Conservation (phyloP, 2,888 invertebrate species). For the Parnassius smintheus region DNA sequence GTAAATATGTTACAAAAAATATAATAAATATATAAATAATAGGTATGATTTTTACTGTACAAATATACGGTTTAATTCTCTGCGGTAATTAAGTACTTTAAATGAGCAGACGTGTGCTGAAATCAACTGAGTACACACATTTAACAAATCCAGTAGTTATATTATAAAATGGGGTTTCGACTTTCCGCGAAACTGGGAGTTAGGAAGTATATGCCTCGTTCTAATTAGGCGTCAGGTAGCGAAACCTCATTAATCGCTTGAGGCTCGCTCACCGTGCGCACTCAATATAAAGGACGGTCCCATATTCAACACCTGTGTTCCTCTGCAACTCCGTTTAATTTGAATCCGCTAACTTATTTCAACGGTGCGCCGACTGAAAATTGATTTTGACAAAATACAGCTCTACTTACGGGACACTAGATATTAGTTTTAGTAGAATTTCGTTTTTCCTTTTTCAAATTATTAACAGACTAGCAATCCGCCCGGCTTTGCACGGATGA, state of each 20-base stretch:
- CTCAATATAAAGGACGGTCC: slow-evolving; percentile 45
- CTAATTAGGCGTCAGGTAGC: slow-evolving; percentile 54
- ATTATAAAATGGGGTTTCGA: slow-evolving; percentile 24
- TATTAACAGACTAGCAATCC: too few species aligned
- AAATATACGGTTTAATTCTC: not conserved
- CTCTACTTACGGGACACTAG: not conserved
- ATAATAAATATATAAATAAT: too few species aligned
- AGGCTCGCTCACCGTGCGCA: slow-evolving; percentile 36
- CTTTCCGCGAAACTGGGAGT: slow-evolving; percentile 34
- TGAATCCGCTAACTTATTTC: slow-evolving; percentile 45
- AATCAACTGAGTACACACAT: slow-evolving; percentile 14
- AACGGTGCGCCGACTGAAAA: slow-evolving; percentile 30
- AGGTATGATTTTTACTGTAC: too few species aligned
- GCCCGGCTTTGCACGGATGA: too few species aligned
- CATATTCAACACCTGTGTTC: slow-evolving; percentile 53
- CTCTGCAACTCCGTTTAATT: slow-evolving; percentile 47
- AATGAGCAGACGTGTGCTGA: not conserved
- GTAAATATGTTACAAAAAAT: too few species aligned
- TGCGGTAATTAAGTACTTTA: slow-evolving; percentile 1
- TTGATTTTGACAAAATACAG: slow-evolving; percentile 27
- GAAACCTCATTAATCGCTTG: slow-evolving; percentile 54
- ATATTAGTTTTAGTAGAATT: slow-evolving; percentile 9
- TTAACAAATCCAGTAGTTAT: not conserved
- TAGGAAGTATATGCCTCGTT: slow-evolving; percentile 37
- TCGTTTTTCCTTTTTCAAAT: not conserved